Evolutionary conservation across 2,797 vertebrate species (phyloP), one percentile per base, ranked within the genome.

Genomic region (Darevskia nairensis): DNA sequence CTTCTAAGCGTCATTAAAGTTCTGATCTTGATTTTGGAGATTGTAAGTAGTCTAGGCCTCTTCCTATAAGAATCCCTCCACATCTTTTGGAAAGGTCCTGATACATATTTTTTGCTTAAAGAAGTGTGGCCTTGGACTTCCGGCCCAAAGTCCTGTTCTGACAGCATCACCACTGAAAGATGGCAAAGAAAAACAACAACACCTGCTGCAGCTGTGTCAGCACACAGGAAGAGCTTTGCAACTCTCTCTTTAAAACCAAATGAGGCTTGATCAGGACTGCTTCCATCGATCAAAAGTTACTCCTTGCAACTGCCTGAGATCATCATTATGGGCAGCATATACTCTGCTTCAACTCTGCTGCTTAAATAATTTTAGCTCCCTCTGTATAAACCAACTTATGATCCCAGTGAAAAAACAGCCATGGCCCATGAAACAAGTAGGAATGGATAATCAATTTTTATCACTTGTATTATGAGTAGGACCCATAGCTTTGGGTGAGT

Each of bases 391-490:
- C 88, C 92, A 95, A 90, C 89, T 95, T 96, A 92, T 82, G 95
- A 94, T 84, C 95, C 88, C 92, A 96, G 94, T 95, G 93, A 90
- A 95, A 96, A 96, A 94, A 93, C 86, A 94, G 91, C 91, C 94
- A 96, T 95, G 93, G 95, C 94, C 95, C 89, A 11, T 97, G 95
- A 96, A 96, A 96, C 91, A 95, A 96, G 94, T 91, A 94, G 94
- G 95, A 96, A 97, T 95, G 96, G 95, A 96, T 96, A 97, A 96
- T 97, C 96, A 96, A 96, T 97, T 96, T 97, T 97, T 97, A 96
- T 95, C 95, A 92, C 96, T 94, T 91, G 95, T 96, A 97, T 95
- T 94, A 93, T 94, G 86, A 88, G 94, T 91, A 95, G 94, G 92
- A 92, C 92, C 85, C 93, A 82, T 95, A 94, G 93, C 82, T 95